phyloP scores from a whole-genome alignment of 2,113 vertebrate genomes.

The Neolamprologus modestus region DNA sequence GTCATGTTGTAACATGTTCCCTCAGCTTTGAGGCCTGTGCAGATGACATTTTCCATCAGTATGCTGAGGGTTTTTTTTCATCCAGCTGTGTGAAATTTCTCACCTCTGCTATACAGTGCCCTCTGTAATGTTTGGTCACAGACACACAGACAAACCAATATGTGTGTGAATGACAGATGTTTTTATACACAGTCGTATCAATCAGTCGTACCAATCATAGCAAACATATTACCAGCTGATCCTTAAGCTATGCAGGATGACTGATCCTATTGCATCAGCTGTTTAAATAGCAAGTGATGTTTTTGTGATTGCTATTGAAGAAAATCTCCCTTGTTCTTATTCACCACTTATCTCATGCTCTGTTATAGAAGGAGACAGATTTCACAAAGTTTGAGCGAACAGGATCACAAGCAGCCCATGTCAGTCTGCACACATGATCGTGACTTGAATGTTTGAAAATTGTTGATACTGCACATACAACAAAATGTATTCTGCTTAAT shows the following conservation, averaged over 20 bases:
- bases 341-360: neutral
- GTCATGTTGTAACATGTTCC: conserved; percentile 20
- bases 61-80: neutral
- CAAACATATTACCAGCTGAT: neutral
- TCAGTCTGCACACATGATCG: neutral
- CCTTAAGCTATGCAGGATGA: neutral
- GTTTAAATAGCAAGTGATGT: neutral
- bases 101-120: neutral
- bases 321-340: neutral
- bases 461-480: neutral
- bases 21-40: neutral
- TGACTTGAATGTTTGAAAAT: neutral
- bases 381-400: neutral
- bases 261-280: neutral
- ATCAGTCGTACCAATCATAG: neutral
- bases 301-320: neutral
- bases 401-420: neutral
- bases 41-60: neutral
- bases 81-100: neutral
- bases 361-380: neutral
- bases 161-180: neutral
- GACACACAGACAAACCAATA: neutral
- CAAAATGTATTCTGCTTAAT: neutral
- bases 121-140: neutral
- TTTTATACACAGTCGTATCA: neutral